These are phyloP conservation scores for Hymenochirus boettgeri DNA, from an alignment of 2,113 vertebrate species.

Conservation along the genomic window DNA sequence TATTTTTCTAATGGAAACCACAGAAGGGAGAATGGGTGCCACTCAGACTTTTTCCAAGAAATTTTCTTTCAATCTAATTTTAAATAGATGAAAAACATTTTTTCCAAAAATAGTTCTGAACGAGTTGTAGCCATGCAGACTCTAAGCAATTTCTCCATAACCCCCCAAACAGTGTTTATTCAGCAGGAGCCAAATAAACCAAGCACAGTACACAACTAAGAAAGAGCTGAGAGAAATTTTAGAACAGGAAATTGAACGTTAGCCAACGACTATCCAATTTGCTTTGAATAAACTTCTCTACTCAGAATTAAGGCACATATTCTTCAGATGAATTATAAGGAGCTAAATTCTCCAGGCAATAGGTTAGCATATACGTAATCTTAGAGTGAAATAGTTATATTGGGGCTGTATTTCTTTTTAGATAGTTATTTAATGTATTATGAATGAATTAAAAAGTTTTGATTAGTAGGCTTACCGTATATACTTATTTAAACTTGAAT, in stretches of 20 bases:
- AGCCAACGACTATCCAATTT: conserved; percentile 11
- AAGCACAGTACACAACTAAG: background rate
- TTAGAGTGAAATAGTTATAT: no score
- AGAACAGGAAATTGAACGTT: background rate
- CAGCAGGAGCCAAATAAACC: background rate
- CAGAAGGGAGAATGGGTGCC: background rate
- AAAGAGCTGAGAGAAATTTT: conserved; percentile 27
- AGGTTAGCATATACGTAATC: no score
- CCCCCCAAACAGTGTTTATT: background rate
- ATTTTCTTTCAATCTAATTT: conserved; percentile 34
- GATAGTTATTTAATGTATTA: no score
- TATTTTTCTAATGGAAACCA: background rate
- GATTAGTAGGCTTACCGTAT: background rate
- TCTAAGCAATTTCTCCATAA: conserved; percentile 36
- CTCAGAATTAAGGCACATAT: no score
- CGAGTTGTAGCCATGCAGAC: conserved; percentile 23
- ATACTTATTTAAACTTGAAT: no score
- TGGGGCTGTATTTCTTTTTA: no score
- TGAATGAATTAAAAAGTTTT: background rate
- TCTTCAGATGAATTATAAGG: no score
- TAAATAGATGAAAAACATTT: conserved; percentile 38
- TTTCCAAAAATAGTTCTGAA: conserved; percentile 22
- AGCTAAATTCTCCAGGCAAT: no score
- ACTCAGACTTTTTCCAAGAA: conserved; percentile 24
- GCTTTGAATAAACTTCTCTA: conserved; percentile 8